Evolutionary conservation across 2,888 invertebrate species (phyloP).

Genomic region (Heteromurus nitidus): DNA sequence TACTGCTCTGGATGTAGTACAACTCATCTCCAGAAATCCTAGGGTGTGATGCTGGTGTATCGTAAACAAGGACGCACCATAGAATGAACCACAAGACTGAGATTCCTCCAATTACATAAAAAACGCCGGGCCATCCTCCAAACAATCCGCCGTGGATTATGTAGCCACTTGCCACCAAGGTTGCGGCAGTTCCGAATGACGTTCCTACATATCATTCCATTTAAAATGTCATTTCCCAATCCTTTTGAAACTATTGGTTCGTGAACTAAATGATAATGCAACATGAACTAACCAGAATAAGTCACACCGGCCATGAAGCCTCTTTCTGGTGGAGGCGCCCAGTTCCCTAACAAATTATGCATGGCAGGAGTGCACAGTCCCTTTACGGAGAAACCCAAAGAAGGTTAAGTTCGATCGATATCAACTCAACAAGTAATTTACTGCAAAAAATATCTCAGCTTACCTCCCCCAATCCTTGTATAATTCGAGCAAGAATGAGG

Average conservation of each 20-base stretch:
- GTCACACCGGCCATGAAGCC: conserved; percentile 73
- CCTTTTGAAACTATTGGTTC: not conserved
- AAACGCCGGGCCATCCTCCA: conserved; percentile 90
- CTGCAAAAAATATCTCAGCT: no score
- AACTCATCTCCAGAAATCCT: conserved; percentile 85
- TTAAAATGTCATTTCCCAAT: not conserved
- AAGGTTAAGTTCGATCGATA: not conserved
- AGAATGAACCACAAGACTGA: conserved; percentile 88
- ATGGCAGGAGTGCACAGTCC: conserved; percentile 79
- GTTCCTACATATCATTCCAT: conserved; percentile 80
- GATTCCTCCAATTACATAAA: conserved; percentile 87
- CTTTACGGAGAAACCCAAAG: not conserved
- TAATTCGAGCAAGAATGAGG: conserved; percentile 83
- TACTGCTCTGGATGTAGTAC: conserved; percentile 77
- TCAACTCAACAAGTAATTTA: not conserved
- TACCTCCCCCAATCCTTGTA: conserved; percentile 90
- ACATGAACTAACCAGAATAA: conserved; percentile 72
- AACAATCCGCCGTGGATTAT: conserved; percentile 84
- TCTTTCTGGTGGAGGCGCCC: conserved; percentile 74
- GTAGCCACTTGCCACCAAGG: conserved; percentile 88
- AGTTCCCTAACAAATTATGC: conserved; percentile 74
- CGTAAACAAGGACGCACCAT: conserved; percentile 85
- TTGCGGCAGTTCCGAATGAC: conserved; percentile 92
- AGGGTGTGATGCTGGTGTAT: conserved; percentile 84
- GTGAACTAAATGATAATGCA: not conserved